phyloP scores from a whole-genome alignment of 2,888 invertebrate species.

The Patella ulyssiponensis region DNA sequence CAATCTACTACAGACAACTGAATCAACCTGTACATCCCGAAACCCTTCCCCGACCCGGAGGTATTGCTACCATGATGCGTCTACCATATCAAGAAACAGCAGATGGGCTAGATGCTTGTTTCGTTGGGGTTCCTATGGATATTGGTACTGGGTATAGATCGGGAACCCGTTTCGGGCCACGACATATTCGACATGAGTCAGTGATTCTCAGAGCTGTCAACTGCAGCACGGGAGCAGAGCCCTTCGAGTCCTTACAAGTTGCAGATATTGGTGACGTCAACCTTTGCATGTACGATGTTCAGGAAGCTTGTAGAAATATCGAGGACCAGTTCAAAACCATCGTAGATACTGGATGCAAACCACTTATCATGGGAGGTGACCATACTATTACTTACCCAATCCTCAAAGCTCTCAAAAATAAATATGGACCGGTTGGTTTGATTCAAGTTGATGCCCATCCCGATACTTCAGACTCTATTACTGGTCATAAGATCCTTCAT shows the following conservation, averaged over 20 bases:
- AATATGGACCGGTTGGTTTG: conserved; percentile 69
- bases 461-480: conserved; percentile 65
- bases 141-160: conserved; percentile 65
- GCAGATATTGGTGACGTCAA: conserved; percentile 70
- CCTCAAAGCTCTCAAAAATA: conserved; percentile 68
- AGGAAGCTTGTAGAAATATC: conserved; percentile 62
- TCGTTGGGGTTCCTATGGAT: conserved; percentile 69
- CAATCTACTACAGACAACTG: background rate
- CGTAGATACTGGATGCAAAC: conserved; percentile 59
- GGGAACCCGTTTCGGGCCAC: conserved; percentile 68
- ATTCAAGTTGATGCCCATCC: conserved; percentile 71
- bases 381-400: conserved; percentile 71
- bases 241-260: conserved; percentile 66
- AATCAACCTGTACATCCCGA: conserved; percentile 53
- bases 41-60: conserved; percentile 51
- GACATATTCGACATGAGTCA: conserved; percentile 69
- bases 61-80: conserved; percentile 58
- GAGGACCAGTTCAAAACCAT: conserved; percentile 48
- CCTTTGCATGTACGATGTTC: conserved; percentile 62
- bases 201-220: conserved; percentile 61
- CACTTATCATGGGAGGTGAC: conserved; percentile 70
- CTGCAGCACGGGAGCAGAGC: conserved; percentile 66
- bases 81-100: conserved; percentile 47
- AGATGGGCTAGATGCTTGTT: conserved; percentile 64
- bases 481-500: conserved; percentile 66